Base-by-base conservation (phyloP, 2,113 vertebrate genomes). In the Struthio camelus region DNA sequence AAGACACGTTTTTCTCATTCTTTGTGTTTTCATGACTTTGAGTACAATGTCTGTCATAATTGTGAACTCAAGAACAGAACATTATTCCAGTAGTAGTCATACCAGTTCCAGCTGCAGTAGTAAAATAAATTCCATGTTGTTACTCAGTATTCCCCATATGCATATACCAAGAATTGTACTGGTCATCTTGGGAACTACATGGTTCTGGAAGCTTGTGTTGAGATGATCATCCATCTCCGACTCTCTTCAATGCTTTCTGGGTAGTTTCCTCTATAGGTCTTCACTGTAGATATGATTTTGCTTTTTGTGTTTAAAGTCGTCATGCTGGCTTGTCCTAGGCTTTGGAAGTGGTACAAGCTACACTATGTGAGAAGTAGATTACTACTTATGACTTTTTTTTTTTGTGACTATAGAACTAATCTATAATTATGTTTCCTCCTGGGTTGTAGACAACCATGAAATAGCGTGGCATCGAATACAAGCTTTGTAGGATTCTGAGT, bases 91-190 rank as follows among this genome's bases (percentile, higher is more conserved):
- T 23, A 13, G 8, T 10, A 58, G 36, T 75, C 11, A 11, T 50
- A 9, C 25, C 34, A 46, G 48, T 14, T 42, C 27, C 38, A 42
- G 20, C 4, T 76, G 38, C 1, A 2, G 28, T 61, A 69, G 38
- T 15, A 44, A 48, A 48, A 50, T 5, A 71, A 20, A 13, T 53
- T 78, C 16, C 28, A 24, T 10, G 0, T 89, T 81, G 22, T 54
- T 87, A 15, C 10, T 87, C 1, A 0, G 28, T 11, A 1, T 86
- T 83, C 54, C 9, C 7, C 6, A 0, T 32, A 9, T 28, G 2
- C 30, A 1, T 5, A 32, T 32, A 27, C 48, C 8, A 58, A 58
- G 54, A 30, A 2, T 80, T 83, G 28, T 38, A 25, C 22, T 61
- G 36, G 10, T 54, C 40, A 44, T 80, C 12, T 25, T 76, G 53